Evolutionary conservation across 2,113 vertebrate species (phyloP).

Genomic region (Chamaetylas fuelleborni): DNA sequence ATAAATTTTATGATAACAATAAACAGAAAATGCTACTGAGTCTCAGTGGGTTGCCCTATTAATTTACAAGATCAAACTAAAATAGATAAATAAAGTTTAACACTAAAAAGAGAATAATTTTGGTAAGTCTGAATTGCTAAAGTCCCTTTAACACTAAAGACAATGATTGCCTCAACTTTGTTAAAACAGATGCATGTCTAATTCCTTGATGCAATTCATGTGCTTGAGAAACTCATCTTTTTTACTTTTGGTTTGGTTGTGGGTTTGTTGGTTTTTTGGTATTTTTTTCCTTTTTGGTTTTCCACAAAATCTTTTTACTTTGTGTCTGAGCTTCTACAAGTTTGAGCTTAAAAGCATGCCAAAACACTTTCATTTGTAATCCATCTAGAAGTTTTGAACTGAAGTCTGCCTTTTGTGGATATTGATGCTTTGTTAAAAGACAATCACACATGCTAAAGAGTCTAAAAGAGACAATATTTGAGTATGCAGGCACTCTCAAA

Average conservation of each 20-base stretch:
- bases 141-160: slow-evolving; percentile 82
- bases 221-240: slow-evolving; percentile 73
- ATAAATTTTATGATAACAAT: not conserved
- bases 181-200: slow-evolving; percentile 75
- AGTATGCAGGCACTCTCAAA: not conserved
- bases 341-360: slow-evolving; percentile 77
- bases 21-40: slow-evolving; percentile 66
- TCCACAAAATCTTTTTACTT: slow-evolving; percentile 65
- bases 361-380: slow-evolving; percentile 69
- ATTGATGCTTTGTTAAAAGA: slow-evolving; percentile 55
- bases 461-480: not conserved
- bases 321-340: slow-evolving; percentile 68
- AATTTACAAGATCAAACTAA: slow-evolving; percentile 60
- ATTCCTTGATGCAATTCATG: slow-evolving; percentile 65
- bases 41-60: slow-evolving; percentile 53
- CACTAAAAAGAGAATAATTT: slow-evolving; percentile 79
- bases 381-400: slow-evolving; percentile 63
- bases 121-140: slow-evolving; percentile 70
- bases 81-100: slow-evolving; percentile 70
- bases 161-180: slow-evolving; percentile 62
- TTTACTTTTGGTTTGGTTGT: not conserved
- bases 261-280: not conserved
- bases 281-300: not conserved
- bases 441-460: not conserved
- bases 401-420: slow-evolving; percentile 66